Evolutionary conservation across 2,113 vertebrate genomes (phyloP), one percentile per base, ranked within the genome.

Genomic region (Oryzias curvinotus): DNA sequence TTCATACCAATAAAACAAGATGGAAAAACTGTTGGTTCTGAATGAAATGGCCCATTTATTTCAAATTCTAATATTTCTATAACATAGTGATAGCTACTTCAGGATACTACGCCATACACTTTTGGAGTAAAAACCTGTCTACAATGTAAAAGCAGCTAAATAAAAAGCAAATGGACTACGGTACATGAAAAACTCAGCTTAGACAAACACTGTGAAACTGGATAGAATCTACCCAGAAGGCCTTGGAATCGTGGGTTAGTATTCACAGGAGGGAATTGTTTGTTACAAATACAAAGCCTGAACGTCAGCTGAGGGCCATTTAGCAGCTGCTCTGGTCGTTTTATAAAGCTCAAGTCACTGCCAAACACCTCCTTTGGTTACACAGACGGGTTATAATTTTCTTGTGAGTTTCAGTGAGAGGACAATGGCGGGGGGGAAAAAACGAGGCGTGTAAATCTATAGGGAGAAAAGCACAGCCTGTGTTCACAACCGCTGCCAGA

Each of bases 401-500:
- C 44, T 21, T n/a, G 2, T 45, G 13, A 52, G 41, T 26, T 66
- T 45, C 52, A 21, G 17, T 19, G 48, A 66, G 13, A 30, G 14
- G 7, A 25, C 47, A 73, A 43, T 23, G 19, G 23, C 53, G 47
- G 16, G 13, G 15, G 21, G 3, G 16, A 16, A 67, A 52, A 57
- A 60, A 52, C n/a, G 23, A 52, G 28, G 5, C 14, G 0, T 5
- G 26, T 64, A 14, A 1, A 68, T 60, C 71, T 7, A 50, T 8
- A 51, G 28, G 21, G 28, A 54, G 52, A 43, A 52, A 30, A 55
- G 52, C 46, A 26, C 2, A 12, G 62, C 45, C 60, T 62, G 65
- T 74, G 77, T 72, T 71, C n/a, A n/a, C n/a, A n/a, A 73, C 52
- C 66, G 68, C 64, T 71, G 57, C 47, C 52, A 77, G 61, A 48